phyloP scores from a whole-genome alignment of 1,140 invertebrate species.

The Trialeurodes vaporariorum region DNA sequence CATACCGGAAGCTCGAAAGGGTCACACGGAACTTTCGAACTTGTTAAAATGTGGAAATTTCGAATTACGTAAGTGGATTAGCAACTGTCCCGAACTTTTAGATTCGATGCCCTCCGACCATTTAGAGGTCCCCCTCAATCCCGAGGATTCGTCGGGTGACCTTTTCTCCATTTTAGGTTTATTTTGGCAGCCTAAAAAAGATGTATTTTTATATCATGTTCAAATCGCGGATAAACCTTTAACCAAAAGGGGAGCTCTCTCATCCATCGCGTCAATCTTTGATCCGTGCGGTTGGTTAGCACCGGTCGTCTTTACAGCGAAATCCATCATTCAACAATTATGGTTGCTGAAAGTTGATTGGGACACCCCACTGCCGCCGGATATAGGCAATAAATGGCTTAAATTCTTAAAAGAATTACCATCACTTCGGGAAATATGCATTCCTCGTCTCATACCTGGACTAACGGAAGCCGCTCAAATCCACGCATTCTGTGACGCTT shows the following conservation, averaged over 20 bases:
- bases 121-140: background rate
- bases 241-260: background rate
- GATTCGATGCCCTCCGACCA: too few relatives aligned
- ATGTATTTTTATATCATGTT: constrained; percentile 3
- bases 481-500: too few relatives aligned
- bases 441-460: constrained; percentile 18
- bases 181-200: constrained; percentile 6
- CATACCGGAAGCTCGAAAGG: constrained; percentile 17
- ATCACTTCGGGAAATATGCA: constrained; percentile 12
- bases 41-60: constrained; percentile 21
- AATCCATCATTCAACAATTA: constrained; percentile 35
- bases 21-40: constrained; percentile 16
- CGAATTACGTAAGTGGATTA: constrained; percentile 19
- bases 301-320: constrained; percentile 32
- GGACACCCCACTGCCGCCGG: constrained; percentile 29
- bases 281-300: constrained; percentile 31
- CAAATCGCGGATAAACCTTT: background rate
- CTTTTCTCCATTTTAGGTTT: constrained; percentile 10
- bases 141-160: background rate
- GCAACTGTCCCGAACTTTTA: constrained; percentile 10
- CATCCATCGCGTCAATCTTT: background rate
- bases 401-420: constrained; percentile 20
- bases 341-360: constrained; percentile 28
- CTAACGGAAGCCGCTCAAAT: background rate
- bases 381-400: constrained; percentile 19